These are phyloP conservation scores for Bombycilla garrulus DNA, from an alignment of 2,113 vertebrate genomes.

Conservation along the genomic window DNA sequence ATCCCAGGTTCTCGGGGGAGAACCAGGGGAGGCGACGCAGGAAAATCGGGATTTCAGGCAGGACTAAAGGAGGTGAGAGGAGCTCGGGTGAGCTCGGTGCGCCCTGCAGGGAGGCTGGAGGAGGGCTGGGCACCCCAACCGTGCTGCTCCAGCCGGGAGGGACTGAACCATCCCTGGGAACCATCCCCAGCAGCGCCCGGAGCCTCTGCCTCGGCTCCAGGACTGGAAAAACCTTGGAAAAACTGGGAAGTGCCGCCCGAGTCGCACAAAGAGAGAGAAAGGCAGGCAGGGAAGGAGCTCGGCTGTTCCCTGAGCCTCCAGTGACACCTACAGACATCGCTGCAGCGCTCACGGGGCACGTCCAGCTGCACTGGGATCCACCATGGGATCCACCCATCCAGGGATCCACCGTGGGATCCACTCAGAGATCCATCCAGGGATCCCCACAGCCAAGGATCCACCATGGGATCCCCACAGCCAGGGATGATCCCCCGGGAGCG, in stretches of 20 bases:
- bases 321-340: conserved; percentile 69
- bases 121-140: background rate
- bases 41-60: background rate
- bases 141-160: background rate
- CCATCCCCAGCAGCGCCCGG: no score
- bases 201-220: no score
- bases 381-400: no score
- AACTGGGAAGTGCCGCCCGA: background rate
- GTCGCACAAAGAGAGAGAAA: background rate
- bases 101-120: rapidly evolving
- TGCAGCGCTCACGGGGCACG: background rate
- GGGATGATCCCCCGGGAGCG: background rate
- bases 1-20: no score
- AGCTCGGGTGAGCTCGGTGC: background rate
- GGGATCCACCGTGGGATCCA: no score
- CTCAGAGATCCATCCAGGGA: no score
- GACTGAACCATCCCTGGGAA: background rate
- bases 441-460: no score
- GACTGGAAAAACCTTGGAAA: background rate
- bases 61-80: background rate
- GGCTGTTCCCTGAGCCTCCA: background rate
- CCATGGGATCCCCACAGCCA: background rate
- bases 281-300: background rate
- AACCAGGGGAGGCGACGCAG: background rate
- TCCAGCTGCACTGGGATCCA: background rate